These are phyloP conservation scores for Oenanthe melanoleuca DNA, from an alignment of 2,113 vertebrate species.

Conservation along the genomic window DNA sequence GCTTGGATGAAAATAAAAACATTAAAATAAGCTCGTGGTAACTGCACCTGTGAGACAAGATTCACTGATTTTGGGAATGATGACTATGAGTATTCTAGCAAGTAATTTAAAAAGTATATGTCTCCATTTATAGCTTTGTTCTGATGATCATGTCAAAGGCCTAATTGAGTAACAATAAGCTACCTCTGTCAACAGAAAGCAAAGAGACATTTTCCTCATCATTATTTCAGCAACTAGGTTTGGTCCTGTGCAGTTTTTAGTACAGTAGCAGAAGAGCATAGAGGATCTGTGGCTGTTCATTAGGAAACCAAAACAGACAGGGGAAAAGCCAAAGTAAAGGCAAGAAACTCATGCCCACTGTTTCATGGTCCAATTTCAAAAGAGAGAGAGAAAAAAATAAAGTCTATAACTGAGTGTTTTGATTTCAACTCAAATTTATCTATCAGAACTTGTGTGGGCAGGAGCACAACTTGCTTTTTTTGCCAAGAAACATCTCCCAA, in stretches of 20 bases:
- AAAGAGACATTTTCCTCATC: slow-evolving; percentile 35
- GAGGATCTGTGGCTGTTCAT: slow-evolving; percentile 2
- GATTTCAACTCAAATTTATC: slow-evolving; percentile 44
- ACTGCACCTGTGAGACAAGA: slow-evolving; percentile 73
- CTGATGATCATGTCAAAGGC: slow-evolving; percentile 34
- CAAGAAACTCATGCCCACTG: slow-evolving; percentile 32
- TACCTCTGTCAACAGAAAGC: slow-evolving; percentile 61
- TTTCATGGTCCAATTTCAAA: slow-evolving; percentile 4
- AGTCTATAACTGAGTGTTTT: slow-evolving; percentile 6
- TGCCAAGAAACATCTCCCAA: slow-evolving; percentile 45
- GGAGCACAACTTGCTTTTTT: slow-evolving; percentile 27
- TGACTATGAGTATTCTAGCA: slow-evolving; percentile 46
- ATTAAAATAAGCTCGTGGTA: slow-evolving; percentile 44
- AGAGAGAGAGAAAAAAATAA: not conserved
- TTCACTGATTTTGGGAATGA: slow-evolving; percentile 51
- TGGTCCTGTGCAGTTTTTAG: slow-evolving; percentile 42
- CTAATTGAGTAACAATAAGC: slow-evolving; percentile 52
- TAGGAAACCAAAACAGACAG: slow-evolving; percentile 55
- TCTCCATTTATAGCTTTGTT: slow-evolving; percentile 23
- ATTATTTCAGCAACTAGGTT: slow-evolving; percentile 37
- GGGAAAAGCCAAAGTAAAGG: slow-evolving; percentile 40
- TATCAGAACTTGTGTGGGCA: slow-evolving; percentile 39
- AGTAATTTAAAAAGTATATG: slow-evolving; percentile 39
- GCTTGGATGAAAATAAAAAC: slow-evolving; percentile 74
- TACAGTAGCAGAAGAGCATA: slow-evolving; percentile 31